Evolutionary conservation across 2,888 invertebrate species (phyloP).

Genomic region (Cinara cedri): DNA sequence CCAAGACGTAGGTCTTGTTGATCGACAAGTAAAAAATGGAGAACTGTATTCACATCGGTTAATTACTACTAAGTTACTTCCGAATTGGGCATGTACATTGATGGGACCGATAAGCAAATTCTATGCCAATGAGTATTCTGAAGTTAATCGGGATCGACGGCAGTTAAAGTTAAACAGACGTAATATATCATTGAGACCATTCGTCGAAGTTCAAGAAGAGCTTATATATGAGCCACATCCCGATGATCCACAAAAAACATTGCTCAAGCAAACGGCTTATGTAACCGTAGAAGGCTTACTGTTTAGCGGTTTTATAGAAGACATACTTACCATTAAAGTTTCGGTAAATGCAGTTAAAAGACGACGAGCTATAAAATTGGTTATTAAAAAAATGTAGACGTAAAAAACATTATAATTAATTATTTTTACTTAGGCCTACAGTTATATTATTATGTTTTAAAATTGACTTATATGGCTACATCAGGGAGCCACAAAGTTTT

Average conservation of each 20-base stretch:
- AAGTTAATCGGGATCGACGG: slow-evolving; percentile 82
- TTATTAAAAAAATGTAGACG: slow-evolving; percentile 87
- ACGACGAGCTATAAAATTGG: slow-evolving; percentile 96
- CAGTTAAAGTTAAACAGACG: slow-evolving; percentile 89
- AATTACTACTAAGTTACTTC: slow-evolving; percentile 92
- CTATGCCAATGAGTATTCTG: slow-evolving; percentile 93
- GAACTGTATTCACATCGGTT: slow-evolving; percentile 90
- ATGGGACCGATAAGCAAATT: slow-evolving; percentile 73
- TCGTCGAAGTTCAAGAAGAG: slow-evolving; percentile 93
- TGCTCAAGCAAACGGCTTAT: slow-evolving; percentile 91
- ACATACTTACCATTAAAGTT: slow-evolving; percentile 84
- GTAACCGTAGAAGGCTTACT: slow-evolving; percentile 94
- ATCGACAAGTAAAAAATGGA: slow-evolving; percentile 84
- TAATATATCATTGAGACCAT: slow-evolving; percentile 91
- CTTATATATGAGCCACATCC: slow-evolving; percentile 90
- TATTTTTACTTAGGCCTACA: slow-evolving; percentile 60
- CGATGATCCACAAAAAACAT: slow-evolving; percentile 78
- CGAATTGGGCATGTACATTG: slow-evolving; percentile 91
- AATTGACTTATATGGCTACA: slow-evolving; percentile 32
- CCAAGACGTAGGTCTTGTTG: slow-evolving; percentile 94
- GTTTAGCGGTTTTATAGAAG: slow-evolving; percentile 92
- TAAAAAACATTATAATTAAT: slow-evolving; percentile 80
- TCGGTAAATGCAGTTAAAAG: slow-evolving; percentile 94
- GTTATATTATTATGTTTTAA: slow-evolving; percentile 31
- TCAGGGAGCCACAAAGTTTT: background rate